Percentiles rank a stretch among this genome's conserved stretches.
Conservation (phyloP, 2,888 invertebrate genomes). For the Tipula lateralis region DNA sequence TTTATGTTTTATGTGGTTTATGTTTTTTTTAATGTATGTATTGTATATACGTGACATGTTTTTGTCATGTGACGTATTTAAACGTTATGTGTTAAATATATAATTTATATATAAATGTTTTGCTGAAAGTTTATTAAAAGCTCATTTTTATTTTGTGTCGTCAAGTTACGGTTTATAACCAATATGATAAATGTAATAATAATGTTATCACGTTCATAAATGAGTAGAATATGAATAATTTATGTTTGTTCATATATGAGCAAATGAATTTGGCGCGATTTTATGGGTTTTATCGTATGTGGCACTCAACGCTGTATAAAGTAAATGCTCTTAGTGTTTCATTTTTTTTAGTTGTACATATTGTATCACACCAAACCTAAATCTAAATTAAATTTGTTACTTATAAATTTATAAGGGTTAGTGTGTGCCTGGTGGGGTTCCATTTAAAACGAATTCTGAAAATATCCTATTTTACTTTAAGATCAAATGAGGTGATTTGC, state of each 20-base stretch:
- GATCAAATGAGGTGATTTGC: too few relatives aligned
- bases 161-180: background rate
- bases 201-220: background rate
- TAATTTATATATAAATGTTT: background rate
- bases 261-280: background rate
- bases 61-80: background rate
- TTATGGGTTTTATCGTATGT: background rate
- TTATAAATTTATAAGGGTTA: too few relatives aligned
- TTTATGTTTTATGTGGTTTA: background rate
- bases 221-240: background rate
- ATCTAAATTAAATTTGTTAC: too few relatives aligned
- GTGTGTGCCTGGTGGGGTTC: too few relatives aligned
- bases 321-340: background rate
- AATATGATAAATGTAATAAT: background rate
- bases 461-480: too few relatives aligned
- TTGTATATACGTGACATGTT: constrained; percentile 2
- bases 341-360: too few relatives aligned
- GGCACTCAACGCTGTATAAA: background rate
- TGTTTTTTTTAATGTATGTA: background rate
- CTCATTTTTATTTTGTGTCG: background rate
- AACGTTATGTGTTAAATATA: background rate
- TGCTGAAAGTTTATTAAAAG: background rate
- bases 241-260: background rate
- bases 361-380: too few relatives aligned
- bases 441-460: too few relatives aligned